phyloP scores from a whole-genome alignment of 2,888 invertebrate genomes.

The Tryphoninae sp. region DNA sequence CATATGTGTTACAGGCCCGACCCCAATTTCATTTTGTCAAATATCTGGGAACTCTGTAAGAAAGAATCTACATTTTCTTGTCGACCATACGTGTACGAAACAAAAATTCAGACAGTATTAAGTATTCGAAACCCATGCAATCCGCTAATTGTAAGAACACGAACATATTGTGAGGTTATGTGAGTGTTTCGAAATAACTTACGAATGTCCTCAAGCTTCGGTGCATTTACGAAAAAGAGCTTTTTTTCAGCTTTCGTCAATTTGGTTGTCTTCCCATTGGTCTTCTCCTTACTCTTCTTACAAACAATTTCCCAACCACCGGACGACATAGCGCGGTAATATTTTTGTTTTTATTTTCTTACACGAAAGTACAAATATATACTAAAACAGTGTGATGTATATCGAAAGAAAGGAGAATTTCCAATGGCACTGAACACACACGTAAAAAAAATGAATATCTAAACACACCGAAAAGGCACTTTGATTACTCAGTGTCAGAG shows the following conservation, averaged over 20 bases:
- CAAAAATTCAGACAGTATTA: too few species aligned
- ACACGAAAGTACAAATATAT: conserved; percentile 14
- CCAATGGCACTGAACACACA: neutral
- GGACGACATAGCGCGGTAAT: conserved; percentile 74
- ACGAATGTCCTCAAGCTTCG: conserved; percentile 90
- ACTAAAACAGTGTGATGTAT: neutral
- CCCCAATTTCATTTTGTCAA: too few species aligned
- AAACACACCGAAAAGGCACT: neutral
- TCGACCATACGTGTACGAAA: too few species aligned
- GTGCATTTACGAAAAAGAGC: conserved; percentile 85
- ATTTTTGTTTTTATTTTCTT: neutral
- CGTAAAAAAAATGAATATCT: conserved; percentile 3
- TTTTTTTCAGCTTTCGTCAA: conserved; percentile 84
- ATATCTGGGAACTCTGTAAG: too few species aligned
- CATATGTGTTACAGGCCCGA: too few species aligned
- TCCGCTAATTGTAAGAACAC: too few species aligned
- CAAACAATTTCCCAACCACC: conserved; percentile 80
- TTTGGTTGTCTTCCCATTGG: conserved; percentile 82
- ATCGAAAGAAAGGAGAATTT: neutral
- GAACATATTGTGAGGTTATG: neutral
- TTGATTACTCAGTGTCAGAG: neutral
- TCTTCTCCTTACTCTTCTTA: conserved; percentile 86
- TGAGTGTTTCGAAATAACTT: conserved; percentile 80
- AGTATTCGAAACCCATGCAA: too few species aligned
- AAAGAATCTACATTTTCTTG: too few species aligned